Percentiles rank a stretch among this genome's conserved stretches.
phyloP scores from a whole-genome alignment of 2,888 invertebrate genomes.

The Zeuzera pyrina region DNA sequence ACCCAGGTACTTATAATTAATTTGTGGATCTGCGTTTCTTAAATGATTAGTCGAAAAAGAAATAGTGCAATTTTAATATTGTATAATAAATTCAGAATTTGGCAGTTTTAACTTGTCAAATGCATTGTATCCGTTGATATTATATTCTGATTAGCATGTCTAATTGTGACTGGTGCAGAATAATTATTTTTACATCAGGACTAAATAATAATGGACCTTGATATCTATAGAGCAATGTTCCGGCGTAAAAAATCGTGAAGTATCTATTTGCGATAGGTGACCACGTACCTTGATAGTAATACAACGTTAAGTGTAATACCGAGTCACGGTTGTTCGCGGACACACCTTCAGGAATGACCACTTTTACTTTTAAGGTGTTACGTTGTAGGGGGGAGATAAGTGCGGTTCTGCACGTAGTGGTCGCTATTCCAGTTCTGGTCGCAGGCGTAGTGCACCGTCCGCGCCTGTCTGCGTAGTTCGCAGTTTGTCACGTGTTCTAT shows the following conservation, averaged over 20 bases:
- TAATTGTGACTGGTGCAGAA: conserved; percentile 11
- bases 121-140: no score
- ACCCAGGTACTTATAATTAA: no score
- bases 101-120: no score
- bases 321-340: conserved; percentile 36
- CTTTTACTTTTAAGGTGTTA: conserved; percentile 61
- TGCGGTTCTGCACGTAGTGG: conserved; percentile 1
- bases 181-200: conserved; percentile 17
- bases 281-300: conserved; percentile 37
- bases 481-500: no score
- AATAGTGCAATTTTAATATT: no score
- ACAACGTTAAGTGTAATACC: conserved; percentile 18
- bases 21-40: no score
- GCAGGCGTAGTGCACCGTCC: conserved; percentile 34
- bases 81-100: no score
- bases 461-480: no score
- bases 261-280: conserved; percentile 25
- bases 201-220: conserved; percentile 28
- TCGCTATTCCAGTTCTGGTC: conserved; percentile 23
- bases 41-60: no score
- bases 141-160: no score
- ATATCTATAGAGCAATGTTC: conserved; percentile 22
- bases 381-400: conserved; percentile 38
- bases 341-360: conserved; percentile 54
- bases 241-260: conserved; percentile 22